Percentiles rank a stretch among this genome's conserved stretches.
phyloP scores from a whole-genome alignment of 1,140 invertebrate genomes.

The Drosophila tani region DNA sequence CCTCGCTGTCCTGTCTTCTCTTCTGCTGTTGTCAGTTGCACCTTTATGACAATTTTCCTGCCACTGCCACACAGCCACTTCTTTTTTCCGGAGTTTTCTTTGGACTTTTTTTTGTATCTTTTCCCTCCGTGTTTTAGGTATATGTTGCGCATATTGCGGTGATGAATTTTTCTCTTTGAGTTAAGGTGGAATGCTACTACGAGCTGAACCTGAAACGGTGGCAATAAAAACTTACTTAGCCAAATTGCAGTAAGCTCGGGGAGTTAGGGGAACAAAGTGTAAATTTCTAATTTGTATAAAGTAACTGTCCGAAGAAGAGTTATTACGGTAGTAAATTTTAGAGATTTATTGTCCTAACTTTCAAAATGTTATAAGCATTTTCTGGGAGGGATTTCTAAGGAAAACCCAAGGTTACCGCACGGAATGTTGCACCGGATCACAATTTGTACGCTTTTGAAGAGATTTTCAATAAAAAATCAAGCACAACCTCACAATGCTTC shows the following conservation, averaged over 20 bases:
- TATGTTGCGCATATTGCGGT: constrained; percentile 78
- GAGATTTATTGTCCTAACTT: not conserved
- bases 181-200: constrained; percentile 51
- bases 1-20: constrained; percentile 23
- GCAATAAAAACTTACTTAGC: constrained; percentile 79
- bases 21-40: constrained; percentile 76
- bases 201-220: constrained; percentile 18
- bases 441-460: too few species aligned
- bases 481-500: not conserved
- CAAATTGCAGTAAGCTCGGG: constrained; percentile 62
- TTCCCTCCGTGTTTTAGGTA: constrained; percentile 32
- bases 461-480: not conserved
- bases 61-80: constrained; percentile 54
- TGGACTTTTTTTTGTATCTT: constrained; percentile 27
- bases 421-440: not conserved
- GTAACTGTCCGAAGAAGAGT: constrained; percentile 4
- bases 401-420: not conserved
- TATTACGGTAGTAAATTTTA: not conserved
- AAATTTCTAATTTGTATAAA: constrained; percentile 36
- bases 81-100: constrained; percentile 35
- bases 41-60: constrained; percentile 85
- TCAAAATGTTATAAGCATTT: not conserved
- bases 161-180: constrained; percentile 84
- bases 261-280: constrained; percentile 2
- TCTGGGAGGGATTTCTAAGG: not conserved